Base-by-base conservation (phyloP, 2,113 vertebrate species). In the Lepus timidus region DNA sequence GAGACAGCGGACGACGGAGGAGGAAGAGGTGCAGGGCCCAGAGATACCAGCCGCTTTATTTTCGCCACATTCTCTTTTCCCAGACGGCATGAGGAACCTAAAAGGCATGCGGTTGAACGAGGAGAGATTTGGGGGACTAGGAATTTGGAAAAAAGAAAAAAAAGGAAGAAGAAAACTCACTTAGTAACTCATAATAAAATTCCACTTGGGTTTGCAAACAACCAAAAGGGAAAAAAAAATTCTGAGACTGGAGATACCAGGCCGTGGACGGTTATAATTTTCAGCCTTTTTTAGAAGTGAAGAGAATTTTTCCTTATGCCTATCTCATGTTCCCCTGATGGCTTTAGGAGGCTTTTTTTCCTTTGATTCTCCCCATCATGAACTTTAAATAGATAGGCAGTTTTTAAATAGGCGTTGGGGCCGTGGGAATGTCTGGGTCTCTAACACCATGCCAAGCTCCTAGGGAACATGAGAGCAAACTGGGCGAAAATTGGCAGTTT, bases 381-480 rank as follows among this genome's bases (percentile, higher is more conserved):
- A 5, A 80, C 98, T 98, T 98, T 98, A 98, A 98, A 98, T 98
- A 98, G 98, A 96, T 29, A 71, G 94, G 52, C 44, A 62, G 82
- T 97, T 93, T 97, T 96, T 96, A 97, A 98, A 98, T 98, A 98
- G 97, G 94, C 97, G 91, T 89, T 70, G 55, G 44, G 98, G 97
- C 95, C 98, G 91, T 98, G 98, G 97, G 98, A 99, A 98, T 74
- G 85, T 97, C 96, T 97, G 91, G 88, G 86, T 93, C 95, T 93
- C 93, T 95, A 88, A 96, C 78, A 86, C 36, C 27, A 85, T 96
- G 96, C 96, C 95, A 83, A 94, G 61, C 74, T 86, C 86, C 65
- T 91, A 0, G 4, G 92, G 87, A 91, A 52, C 5, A 19, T 67
- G 61, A 92, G 96, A 84, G 85, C 52, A 83, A 90, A 90, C n/a